Evolutionary conservation across 1,140 invertebrate species (phyloP).

Genomic region (Drosophila burlai): DNA sequence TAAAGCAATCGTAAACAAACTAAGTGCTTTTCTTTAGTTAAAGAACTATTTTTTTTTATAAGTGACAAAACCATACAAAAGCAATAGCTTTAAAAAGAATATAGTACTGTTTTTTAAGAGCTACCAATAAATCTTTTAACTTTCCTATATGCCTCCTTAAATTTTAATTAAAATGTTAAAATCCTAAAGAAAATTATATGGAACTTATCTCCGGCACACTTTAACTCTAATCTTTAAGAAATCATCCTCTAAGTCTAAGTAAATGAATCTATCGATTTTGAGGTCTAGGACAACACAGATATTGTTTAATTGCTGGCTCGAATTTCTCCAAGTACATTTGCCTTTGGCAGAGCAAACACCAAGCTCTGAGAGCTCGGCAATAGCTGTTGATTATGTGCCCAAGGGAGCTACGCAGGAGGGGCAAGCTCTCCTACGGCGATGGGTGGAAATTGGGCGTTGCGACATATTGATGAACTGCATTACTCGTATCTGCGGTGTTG

Average conservation of each 20-base stretch:
- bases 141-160: not conserved
- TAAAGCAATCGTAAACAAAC: not conserved
- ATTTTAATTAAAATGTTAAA: not conserved
- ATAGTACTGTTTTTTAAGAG: not conserved
- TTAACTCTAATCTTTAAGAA: not conserved
- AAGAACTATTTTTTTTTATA: not conserved
- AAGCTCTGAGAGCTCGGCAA: slow-evolving; percentile 26
- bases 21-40: no score
- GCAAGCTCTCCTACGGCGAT: not conserved
- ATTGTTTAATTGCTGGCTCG: slow-evolving; percentile 18
- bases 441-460: slow-evolving; percentile 35
- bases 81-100: not conserved
- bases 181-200: no score
- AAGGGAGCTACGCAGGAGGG: slow-evolving; percentile 6
- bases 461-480: slow-evolving; percentile 69
- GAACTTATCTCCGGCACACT: fast-evolving
- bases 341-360: slow-evolving; percentile 46
- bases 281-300: not conserved
- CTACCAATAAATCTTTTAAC: no score
- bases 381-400: slow-evolving; percentile 56
- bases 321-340: slow-evolving; percentile 32
- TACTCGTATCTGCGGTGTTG: slow-evolving; percentile 57
- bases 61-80: not conserved
- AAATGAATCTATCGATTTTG: not conserved
- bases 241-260: no score